phyloP scores from a whole-genome alignment of 2,888 invertebrate genomes.

The Celastrina argiolus region DNA sequence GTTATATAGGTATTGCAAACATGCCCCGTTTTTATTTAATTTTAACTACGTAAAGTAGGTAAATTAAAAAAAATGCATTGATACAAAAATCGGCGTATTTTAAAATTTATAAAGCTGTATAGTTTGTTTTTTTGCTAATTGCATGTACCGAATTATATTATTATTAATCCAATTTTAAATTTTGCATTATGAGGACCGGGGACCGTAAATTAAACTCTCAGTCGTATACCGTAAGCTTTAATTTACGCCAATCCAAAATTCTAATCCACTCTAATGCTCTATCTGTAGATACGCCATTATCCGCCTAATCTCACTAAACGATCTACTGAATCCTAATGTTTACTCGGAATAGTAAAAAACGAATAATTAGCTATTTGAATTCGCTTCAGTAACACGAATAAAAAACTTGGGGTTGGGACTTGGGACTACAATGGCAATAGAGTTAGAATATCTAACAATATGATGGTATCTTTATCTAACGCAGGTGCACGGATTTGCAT shows the following conservation, averaged over 20 bases:
- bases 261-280: slow-evolving; percentile 4
- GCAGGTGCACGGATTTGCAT: slow-evolving; percentile 49
- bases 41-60: too few species aligned
- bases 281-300: not conserved
- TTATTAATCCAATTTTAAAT: not conserved
- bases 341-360: slow-evolving; percentile 15
- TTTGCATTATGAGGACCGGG: not conserved
- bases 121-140: too few species aligned
- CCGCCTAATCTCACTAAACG: slow-evolving; percentile 7
- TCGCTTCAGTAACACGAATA: slow-evolving; percentile 31
- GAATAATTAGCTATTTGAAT: slow-evolving; percentile 31
- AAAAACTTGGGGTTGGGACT: slow-evolving; percentile 35
- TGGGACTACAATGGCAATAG: slow-evolving; percentile 45
- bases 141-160: too few species aligned
- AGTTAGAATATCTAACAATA: slow-evolving; percentile 43
- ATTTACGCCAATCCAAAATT: not conserved
- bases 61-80: too few species aligned
- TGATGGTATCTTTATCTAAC: slow-evolving; percentile 33
- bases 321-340: slow-evolving; percentile 6
- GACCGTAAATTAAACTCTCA: not conserved
- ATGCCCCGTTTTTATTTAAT: too few species aligned
- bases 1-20: too few species aligned
- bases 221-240: not conserved
- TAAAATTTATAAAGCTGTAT: too few species aligned
- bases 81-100: too few species aligned